These are phyloP conservation scores for Syndactyla subalaris DNA, from an alignment of 2,797 vertebrate species.

Conservation along the genomic window DNA sequence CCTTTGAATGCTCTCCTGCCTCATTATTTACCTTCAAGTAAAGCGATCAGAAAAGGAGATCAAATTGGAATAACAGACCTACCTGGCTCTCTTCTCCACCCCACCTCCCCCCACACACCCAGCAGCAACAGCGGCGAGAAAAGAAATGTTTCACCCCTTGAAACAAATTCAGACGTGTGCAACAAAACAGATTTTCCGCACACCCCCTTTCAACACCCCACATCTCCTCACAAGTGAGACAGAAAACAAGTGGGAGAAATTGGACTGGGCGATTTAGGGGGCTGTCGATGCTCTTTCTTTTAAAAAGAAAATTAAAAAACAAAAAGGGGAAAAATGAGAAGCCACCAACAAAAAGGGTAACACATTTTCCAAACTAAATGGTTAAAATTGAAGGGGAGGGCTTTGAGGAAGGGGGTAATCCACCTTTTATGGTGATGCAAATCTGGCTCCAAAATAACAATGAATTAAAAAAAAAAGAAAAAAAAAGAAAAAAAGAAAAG, in stretches of 20 bases:
- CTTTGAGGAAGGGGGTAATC: not conserved
- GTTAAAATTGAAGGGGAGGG: not conserved
- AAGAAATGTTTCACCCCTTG: slow-evolving; percentile 18
- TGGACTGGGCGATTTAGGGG: slow-evolving; percentile 6
- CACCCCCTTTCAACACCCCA: slow-evolving; percentile 55
- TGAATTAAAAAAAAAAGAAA: not conserved
- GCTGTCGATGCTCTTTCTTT: not conserved
- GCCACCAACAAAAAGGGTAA: not conserved
- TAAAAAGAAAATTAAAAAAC: not conserved
- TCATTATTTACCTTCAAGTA: slow-evolving; percentile 49
- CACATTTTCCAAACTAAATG: not conserved
- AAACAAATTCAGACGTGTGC: slow-evolving; percentile 50
- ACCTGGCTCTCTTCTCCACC: slow-evolving; percentile 51
- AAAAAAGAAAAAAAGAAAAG: not conserved
- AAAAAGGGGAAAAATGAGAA: accelerated
- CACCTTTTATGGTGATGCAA: slow-evolving; percentile 51
- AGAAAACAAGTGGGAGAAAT: slow-evolving; percentile 24
- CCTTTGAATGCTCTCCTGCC: slow-evolving; percentile 20
- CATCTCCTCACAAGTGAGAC: slow-evolving; percentile 33
- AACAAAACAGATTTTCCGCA: slow-evolving; percentile 34
- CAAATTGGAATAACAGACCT: slow-evolving; percentile 46
- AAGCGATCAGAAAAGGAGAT: slow-evolving; percentile 19
- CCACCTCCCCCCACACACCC: not conserved
- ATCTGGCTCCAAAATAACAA: slow-evolving; percentile 51
- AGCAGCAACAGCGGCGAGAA: not conserved